Evolutionary conservation across 92 coral and sea anemone genomes (phyloP).

Genomic region (Porites cylindrica): DNA sequence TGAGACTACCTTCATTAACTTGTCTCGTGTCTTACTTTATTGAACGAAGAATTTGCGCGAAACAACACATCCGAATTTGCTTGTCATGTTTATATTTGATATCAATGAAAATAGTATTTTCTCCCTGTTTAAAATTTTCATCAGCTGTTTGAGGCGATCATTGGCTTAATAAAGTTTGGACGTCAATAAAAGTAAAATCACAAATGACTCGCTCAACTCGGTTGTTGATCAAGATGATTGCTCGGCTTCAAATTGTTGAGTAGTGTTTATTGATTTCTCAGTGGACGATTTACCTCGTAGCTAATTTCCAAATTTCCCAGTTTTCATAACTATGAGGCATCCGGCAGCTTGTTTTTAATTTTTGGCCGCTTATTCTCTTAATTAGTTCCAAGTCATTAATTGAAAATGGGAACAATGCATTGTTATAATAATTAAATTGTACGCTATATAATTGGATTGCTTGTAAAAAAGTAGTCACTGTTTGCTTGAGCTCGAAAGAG

Average conservation of each 20-base stretch:
- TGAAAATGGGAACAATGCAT: slow-evolving; percentile 90
- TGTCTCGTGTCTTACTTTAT: slow-evolving; percentile 43
- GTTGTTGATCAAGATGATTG: slow-evolving; percentile 58
- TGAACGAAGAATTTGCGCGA: slow-evolving; percentile 64
- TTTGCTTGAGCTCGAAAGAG: slow-evolving; percentile 18
- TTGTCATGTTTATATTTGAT: slow-evolving; percentile 72
- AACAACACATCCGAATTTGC: slow-evolving; percentile 49
- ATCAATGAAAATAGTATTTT: slow-evolving; percentile 64
- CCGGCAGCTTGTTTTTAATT: slow-evolving; percentile 69
- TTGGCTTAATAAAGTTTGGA: slow-evolving; percentile 45
- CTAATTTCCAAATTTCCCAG: slow-evolving; percentile 70
- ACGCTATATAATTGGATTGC: slow-evolving; percentile 90
- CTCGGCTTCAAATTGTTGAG: slow-evolving; percentile 36
- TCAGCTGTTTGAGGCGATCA: slow-evolving; percentile 76
- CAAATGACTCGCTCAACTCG: slow-evolving; percentile 44
- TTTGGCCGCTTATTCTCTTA: slow-evolving; percentile 75
- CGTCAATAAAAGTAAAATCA: slow-evolving; percentile 57
- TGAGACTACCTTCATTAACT: slow-evolving; percentile 23
- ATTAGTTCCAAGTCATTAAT: slow-evolving; percentile 90
- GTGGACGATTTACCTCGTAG: slow-evolving; percentile 49
- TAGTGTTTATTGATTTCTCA: slow-evolving; percentile 37
- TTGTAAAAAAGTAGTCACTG: slow-evolving; percentile 42
- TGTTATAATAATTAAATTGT: slow-evolving; percentile 87
- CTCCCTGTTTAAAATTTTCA: slow-evolving; percentile 57
- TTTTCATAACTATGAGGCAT: slow-evolving; percentile 58